Conservation (phyloP, 2,888 invertebrate genomes). For the Apamea monoglypha region DNA sequence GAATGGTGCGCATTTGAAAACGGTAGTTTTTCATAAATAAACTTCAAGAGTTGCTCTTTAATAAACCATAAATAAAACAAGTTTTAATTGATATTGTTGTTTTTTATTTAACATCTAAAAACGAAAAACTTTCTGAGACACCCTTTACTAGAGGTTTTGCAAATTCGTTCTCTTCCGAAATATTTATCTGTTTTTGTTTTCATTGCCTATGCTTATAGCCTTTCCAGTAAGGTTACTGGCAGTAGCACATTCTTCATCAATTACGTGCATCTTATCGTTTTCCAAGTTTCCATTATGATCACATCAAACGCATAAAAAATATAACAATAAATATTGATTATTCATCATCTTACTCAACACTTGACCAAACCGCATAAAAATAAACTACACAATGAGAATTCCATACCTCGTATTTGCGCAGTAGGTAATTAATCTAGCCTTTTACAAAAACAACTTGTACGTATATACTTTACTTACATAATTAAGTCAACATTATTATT, state of each 20-base stretch:
- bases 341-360: conserved; percentile 23
- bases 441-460: conserved; percentile 41
- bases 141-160: not conserved
- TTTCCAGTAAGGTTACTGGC: not conserved
- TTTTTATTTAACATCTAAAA: too few species aligned
- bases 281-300: not conserved
- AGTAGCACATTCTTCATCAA: not conserved
- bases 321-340: conserved; percentile 21
- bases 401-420: conserved; percentile 35
- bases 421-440: conserved; percentile 30
- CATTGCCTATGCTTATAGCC: too few species aligned
- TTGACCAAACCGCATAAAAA: conserved; percentile 29
- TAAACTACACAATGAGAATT: conserved; percentile 20
- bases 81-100: too few species aligned
- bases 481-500: conserved; percentile 44
- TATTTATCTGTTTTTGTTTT: not conserved
- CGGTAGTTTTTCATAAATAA: too few species aligned
- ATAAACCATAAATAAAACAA: too few species aligned
- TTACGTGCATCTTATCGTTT: not conserved
- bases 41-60: too few species aligned
- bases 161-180: not conserved
- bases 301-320: not conserved
- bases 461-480: conserved; percentile 41
- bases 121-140: too few species aligned
- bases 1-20: too few species aligned